Conservation (phyloP, 2,113 vertebrate genomes). For the Neopipo cinnamomea region DNA sequence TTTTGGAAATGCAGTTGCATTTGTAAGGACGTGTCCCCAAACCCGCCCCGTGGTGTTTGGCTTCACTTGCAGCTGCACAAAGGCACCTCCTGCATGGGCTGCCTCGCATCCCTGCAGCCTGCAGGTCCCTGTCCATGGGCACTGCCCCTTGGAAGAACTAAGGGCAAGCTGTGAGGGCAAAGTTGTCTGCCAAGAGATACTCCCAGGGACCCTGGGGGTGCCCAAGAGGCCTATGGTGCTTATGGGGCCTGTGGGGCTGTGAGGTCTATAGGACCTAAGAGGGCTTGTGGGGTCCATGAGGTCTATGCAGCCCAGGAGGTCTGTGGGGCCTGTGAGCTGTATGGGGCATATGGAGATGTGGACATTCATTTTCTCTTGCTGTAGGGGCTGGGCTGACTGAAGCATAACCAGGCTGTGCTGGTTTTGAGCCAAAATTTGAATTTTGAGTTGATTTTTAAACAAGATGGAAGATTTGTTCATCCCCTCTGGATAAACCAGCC, state of each 20-base stretch:
- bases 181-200: neutral
- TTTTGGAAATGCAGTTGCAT: neutral
- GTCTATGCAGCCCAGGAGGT: neutral
- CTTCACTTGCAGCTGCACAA: neutral
- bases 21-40: neutral
- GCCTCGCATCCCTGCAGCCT: neutral
- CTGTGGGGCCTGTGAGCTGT: neutral
- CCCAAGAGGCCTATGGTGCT: too few species aligned
- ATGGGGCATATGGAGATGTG: neutral
- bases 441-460: neutral
- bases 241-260: neutral
- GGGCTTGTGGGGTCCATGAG: neutral
- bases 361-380: neutral
- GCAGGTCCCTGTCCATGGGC: fast-evolving
- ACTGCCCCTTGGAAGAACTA: neutral
- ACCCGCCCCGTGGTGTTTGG: neutral
- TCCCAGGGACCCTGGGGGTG: neutral
- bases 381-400: neutral
- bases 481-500: neutral
- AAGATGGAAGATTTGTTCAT: neutral
- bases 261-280: too few species aligned
- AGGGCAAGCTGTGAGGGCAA: neutral
- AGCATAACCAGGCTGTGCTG: neutral
- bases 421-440: neutral
- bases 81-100: neutral